Evolutionary conservation across 2,113 vertebrate genomes (phyloP).

Genomic region (Mionectes macconnelli): DNA sequence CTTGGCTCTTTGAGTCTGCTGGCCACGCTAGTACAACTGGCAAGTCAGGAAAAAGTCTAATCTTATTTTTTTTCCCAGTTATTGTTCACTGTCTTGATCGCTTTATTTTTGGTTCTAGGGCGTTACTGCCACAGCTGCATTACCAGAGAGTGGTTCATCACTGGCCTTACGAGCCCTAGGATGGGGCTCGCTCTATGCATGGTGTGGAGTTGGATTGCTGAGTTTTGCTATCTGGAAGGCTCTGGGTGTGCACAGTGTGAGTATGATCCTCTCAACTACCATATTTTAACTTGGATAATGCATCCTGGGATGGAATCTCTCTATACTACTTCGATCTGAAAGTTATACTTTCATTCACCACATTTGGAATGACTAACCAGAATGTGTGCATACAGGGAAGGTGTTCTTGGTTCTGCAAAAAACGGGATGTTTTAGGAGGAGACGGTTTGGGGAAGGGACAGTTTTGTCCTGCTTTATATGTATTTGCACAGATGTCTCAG

Average conservation of each 20-base stretch:
- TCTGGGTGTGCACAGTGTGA: slow-evolving; percentile 87
- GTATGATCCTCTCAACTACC: neutral
- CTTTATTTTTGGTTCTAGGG: slow-evolving; percentile 75
- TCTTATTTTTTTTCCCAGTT: neutral
- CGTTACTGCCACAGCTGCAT: slow-evolving; percentile 70
- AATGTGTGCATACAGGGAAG: neutral
- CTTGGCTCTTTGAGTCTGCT: neutral
- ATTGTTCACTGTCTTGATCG: neutral
- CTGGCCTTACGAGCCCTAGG: slow-evolving; percentile 88
- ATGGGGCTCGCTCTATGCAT: slow-evolving; percentile 89
- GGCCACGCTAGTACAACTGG: neutral
- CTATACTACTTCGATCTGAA: neutral
- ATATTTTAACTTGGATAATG: neutral
- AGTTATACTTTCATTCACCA: neutral
- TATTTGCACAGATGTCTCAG: slow-evolving; percentile 21
- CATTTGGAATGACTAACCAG: neutral
- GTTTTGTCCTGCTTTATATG: neutral
- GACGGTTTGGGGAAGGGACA: neutral
- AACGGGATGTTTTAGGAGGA: neutral
- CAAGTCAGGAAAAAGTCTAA: neutral
- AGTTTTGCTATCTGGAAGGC: slow-evolving; percentile 86
- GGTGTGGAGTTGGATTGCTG: slow-evolving; percentile 88
- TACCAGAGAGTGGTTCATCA: slow-evolving; percentile 86
- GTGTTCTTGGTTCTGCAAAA: neutral
- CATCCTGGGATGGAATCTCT: neutral